Conservation (phyloP, 1,140 invertebrate species). For the Psilanteris sp. region DNA sequence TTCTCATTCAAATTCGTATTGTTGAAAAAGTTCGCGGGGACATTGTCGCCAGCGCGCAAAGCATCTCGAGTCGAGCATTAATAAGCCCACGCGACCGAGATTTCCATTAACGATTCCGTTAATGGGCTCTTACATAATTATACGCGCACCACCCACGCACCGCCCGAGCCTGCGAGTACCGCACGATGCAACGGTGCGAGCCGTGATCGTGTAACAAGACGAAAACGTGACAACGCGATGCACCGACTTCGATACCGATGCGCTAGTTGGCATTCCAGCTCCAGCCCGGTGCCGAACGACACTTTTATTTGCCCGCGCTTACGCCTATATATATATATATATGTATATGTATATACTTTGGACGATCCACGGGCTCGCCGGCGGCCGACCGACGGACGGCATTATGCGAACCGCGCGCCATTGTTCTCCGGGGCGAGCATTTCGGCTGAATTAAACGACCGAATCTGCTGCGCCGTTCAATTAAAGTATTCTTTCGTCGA, state of each 20-base stretch:
- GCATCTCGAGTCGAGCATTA: conserved; percentile 24
- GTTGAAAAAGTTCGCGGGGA: conserved; percentile 9
- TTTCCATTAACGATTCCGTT: conserved; percentile 63
- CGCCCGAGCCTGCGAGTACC: conserved; percentile 12
- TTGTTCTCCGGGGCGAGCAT: conserved; percentile 26
- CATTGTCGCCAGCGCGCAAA: conserved; percentile 17
- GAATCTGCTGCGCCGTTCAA: no score
- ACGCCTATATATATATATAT: no score
- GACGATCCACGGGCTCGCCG: conserved; percentile 24
- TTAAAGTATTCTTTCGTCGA: no score
- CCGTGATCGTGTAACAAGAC: conserved; percentile 42
- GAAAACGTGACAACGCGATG: conserved; percentile 43
- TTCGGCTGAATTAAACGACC: neutral
- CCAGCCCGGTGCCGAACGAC: conserved; percentile 14
- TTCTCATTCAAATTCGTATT: conserved; percentile 31
- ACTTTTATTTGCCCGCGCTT: conserved; percentile 13
- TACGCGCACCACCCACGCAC: conserved; percentile 54
- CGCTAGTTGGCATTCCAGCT: conserved; percentile 27
- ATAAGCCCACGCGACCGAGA: conserved; percentile 54
- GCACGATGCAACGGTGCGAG: conserved; percentile 42
- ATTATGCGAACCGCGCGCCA: conserved; percentile 21
- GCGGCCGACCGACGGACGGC: conserved; percentile 1
- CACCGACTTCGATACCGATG: conserved; percentile 20
- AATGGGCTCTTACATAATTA: conserved; percentile 62
- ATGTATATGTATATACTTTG: no score